Evolutionary conservation across 2,113 vertebrate genomes (phyloP).

Genomic region (Candoia aspera): DNA sequence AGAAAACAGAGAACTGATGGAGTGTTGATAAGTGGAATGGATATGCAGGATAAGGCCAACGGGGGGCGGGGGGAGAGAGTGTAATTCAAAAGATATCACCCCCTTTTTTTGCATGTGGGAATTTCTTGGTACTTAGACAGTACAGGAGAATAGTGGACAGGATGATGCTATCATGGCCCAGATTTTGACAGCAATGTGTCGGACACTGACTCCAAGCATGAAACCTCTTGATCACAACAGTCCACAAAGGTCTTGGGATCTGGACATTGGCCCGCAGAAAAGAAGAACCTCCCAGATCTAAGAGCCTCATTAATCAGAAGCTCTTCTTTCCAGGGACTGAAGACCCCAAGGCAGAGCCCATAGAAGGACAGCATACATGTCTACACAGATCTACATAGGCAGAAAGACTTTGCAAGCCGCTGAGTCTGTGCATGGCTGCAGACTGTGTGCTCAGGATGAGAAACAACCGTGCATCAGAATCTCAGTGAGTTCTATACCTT

Average conservation of each 20-base stretch:
- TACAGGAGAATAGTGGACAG: neutral
- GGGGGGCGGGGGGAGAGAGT: rapidly evolving
- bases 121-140: neutral
- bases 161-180: neutral
- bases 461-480: neutral
- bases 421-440: neutral
- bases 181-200: neutral
- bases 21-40: slow-evolving; percentile 1
- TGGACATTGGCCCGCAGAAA: neutral
- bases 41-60: neutral
- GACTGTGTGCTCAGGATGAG: neutral
- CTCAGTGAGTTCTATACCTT: neutral
- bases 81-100: neutral
- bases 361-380: neutral
- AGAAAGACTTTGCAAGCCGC: neutral
- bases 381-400: neutral
- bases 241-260: neutral
- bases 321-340: neutral
- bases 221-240: neutral
- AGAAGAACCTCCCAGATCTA: neutral
- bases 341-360: neutral
- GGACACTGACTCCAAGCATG: neutral
- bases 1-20: slow-evolving; percentile 24
- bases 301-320: neutral
- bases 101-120: neutral